A percentile compares a stretch with the other conserved stretches of the same genome.
phyloP scores from a whole-genome alignment of 2,797 vertebrate species.

The Girardinus metallicus region DNA sequence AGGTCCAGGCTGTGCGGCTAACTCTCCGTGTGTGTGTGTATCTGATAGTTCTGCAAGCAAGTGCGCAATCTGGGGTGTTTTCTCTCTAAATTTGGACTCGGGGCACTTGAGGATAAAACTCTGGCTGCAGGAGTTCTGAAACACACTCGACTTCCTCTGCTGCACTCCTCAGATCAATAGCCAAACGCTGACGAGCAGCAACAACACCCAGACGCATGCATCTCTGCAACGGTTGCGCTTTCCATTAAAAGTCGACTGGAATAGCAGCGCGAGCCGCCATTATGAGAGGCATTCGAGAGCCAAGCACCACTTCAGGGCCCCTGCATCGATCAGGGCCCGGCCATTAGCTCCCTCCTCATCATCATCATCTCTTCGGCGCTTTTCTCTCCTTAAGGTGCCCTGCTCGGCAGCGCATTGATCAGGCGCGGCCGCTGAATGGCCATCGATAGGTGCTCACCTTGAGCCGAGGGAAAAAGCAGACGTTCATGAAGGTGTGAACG shows the following conservation, averaged over 20 bases:
- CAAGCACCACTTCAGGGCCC: conserved; percentile 51
- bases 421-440: conserved; percentile 18
- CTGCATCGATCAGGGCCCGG: conserved; percentile 53
- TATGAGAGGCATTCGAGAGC: conserved; percentile 43
- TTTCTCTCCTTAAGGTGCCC: conserved; percentile 25
- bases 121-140: conserved; percentile 21
- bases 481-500: conserved; percentile 98
- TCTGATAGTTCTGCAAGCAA: conserved; percentile 16
- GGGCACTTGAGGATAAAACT: conserved; percentile 33
- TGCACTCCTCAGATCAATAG: conserved; percentile 49
- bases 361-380: conserved; percentile 9
- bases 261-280: conserved; percentile 37
- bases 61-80: conserved; percentile 7
- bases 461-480: conserved; percentile 96
- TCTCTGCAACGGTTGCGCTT: conserved; percentile 7
- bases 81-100: conserved; percentile 27
- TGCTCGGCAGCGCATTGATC: conserved; percentile 62
- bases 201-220: conserved; percentile 39
- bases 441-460: conserved; percentile 86
- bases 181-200: conserved; percentile 25
- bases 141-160: conserved; percentile 17
- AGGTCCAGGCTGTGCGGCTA: conserved; percentile 51
- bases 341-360: conserved; percentile 57
- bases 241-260: conserved; percentile 57
- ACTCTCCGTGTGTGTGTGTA: not conserved